phyloP scores from a whole-genome alignment of 2,113 vertebrate species.

The Callipepla californica region DNA sequence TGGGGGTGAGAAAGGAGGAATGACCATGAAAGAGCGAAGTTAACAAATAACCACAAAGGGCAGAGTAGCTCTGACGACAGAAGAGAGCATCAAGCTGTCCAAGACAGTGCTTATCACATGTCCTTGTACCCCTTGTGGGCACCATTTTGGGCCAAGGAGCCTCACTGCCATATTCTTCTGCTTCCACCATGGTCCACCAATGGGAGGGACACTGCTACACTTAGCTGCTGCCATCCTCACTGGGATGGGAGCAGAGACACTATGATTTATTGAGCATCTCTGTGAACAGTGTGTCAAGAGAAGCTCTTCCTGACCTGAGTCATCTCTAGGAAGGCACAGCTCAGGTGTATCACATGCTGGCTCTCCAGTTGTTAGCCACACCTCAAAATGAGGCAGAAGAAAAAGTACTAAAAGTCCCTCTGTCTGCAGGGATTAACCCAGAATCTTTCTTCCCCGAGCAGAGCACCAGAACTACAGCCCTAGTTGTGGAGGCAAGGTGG shows the following conservation, averaged over 20 bases:
- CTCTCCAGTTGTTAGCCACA: not conserved
- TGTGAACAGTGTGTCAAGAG: accelerated
- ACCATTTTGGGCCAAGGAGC: accelerated
- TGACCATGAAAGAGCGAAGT: not conserved
- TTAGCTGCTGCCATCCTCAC: not conserved
- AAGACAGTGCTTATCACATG: accelerated
- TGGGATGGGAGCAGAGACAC: not conserved
- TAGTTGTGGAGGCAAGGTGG: not conserved
- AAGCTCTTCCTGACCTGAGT: not conserved
- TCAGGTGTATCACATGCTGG: not conserved
- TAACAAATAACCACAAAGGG: not conserved
- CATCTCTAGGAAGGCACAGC: not conserved
- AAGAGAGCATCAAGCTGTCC: not conserved
- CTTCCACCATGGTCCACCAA: accelerated
- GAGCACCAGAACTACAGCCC: not conserved
- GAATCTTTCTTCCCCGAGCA: not conserved
- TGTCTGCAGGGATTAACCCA: not conserved
- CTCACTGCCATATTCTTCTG: not conserved
- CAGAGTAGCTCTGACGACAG: not conserved
- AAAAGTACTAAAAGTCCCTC: not conserved
- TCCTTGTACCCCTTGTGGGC: accelerated
- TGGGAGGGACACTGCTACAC: accelerated
- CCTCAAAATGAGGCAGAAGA: not conserved
- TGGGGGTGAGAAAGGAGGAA: not conserved
- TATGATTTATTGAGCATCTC: not conserved